Percentiles rank a stretch among this genome's conserved stretches.
Evolutionary conservation across 2,113 vertebrate species (phyloP).

Genomic region (Solea solea): DNA sequence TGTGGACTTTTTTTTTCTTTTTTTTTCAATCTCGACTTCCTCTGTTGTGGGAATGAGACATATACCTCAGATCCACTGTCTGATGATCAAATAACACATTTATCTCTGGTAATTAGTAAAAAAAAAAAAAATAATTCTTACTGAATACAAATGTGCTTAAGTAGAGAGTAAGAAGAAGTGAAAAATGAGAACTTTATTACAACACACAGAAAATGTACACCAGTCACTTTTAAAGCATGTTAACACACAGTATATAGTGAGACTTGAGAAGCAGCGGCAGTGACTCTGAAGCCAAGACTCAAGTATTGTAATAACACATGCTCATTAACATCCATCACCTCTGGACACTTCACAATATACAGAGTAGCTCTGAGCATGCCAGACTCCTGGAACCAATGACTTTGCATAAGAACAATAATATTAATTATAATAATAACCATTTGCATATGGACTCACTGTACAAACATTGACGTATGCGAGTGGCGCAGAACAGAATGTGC

Average conservation of each 20-base stretch:
- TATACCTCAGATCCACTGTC: too few relatives aligned
- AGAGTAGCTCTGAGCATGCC: constrained; percentile 68
- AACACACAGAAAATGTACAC: constrained; percentile 65
- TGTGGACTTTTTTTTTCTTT: too few relatives aligned
- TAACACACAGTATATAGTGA: constrained; percentile 34
- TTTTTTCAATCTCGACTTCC: too few relatives aligned
- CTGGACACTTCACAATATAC: constrained; percentile 65
- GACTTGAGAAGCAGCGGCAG: constrained; percentile 53
- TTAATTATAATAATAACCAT: constrained; percentile 67
- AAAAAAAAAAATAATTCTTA: too few relatives aligned
- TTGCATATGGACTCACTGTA: constrained; percentile 73
- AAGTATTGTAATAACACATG: constrained; percentile 53
- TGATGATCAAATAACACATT: too few relatives aligned
- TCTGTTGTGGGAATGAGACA: too few relatives aligned
- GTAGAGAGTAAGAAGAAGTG: background rate
- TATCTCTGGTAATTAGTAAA: too few relatives aligned
- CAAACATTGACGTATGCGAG: constrained; percentile 44
- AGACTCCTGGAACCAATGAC: constrained; percentile 49
- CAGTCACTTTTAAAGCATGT: constrained; percentile 63
- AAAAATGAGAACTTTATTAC: constrained; percentile 75
- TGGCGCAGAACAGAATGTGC: constrained; percentile 29
- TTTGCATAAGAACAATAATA: constrained; percentile 66
- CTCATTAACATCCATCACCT: constrained; percentile 54
- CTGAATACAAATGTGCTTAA: too few relatives aligned
- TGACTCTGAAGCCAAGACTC: constrained; percentile 50